Evolutionary conservation across 2,888 invertebrate genomes (phyloP).

Genomic region (Tortrix viridana): DNA sequence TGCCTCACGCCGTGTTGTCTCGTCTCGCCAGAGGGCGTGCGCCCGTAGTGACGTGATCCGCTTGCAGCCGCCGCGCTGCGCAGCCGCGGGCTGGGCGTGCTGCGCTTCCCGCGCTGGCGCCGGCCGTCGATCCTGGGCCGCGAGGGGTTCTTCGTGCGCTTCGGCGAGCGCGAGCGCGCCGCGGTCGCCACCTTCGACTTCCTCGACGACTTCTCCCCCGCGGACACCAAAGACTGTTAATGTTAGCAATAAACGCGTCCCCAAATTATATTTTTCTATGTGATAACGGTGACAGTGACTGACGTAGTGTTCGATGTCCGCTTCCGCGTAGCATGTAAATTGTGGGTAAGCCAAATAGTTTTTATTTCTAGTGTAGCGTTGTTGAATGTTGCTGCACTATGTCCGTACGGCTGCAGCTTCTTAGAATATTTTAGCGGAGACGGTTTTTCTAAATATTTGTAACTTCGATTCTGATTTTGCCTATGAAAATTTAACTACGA

Average conservation of each 20-base stretch:
- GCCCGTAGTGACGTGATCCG: slow-evolving; percentile 61
- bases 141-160: slow-evolving; percentile 90
- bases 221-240: slow-evolving; percentile 76
- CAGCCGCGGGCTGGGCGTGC: slow-evolving; percentile 82
- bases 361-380: slow-evolving; percentile 63
- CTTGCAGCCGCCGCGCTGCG: slow-evolving; percentile 85
- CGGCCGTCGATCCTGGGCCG: slow-evolving; percentile 91
- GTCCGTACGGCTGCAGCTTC: slow-evolving; percentile 77
- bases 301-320: slow-evolving; percentile 48
- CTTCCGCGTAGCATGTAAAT: slow-evolving; percentile 59
- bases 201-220: slow-evolving; percentile 87
- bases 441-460: slow-evolving; percentile 34
- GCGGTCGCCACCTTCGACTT: slow-evolving; percentile 92
- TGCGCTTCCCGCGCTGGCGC: slow-evolving; percentile 76
- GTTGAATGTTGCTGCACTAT: slow-evolving; percentile 57
- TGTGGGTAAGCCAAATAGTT: slow-evolving; percentile 66
- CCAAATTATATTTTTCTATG: slow-evolving; percentile 74
- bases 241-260: slow-evolving; percentile 68
- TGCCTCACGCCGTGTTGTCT: slow-evolving; percentile 63
- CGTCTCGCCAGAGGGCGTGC: slow-evolving; percentile 64
- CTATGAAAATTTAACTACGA: not conserved
- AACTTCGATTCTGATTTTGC: slow-evolving; percentile 31
- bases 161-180: slow-evolving; percentile 90
- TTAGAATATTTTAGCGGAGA: slow-evolving; percentile 46
- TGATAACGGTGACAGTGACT: slow-evolving; percentile 50